Percentiles rank a stretch among this genome's conserved stretches.
Conservation (phyloP, 2,797 vertebrate genomes). For the Periparus ater region DNA sequence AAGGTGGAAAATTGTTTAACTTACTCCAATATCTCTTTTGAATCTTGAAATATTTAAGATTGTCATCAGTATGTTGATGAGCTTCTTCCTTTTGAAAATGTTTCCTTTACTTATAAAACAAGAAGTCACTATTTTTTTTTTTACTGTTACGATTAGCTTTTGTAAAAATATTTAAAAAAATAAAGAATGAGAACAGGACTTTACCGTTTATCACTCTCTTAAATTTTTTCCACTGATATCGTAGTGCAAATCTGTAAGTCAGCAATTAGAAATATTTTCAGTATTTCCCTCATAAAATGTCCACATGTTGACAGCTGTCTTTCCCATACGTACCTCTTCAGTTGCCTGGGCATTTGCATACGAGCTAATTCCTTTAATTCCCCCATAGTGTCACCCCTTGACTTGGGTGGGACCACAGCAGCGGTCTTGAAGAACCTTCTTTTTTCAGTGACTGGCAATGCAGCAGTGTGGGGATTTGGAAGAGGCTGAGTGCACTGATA, state of each 20-base stretch:
- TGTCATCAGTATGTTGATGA: not conserved
- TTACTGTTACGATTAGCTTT: not conserved
- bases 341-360: not conserved
- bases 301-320: not conserved
- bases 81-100: not conserved
- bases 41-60: not conserved
- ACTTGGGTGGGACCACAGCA: not conserved
- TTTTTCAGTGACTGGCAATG: not conserved
- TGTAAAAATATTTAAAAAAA: not conserved
- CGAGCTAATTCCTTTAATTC: not conserved
- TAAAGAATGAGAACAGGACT: not conserved
- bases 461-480: not conserved
- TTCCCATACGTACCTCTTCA: not conserved
- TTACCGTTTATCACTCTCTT: not conserved
- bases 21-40: not conserved
- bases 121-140: not conserved
- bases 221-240: not conserved
- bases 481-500: not conserved
- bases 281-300: not conserved
- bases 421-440: not conserved
- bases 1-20: not conserved
- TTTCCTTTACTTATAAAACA: not conserved
- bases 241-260: not conserved
- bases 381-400: rapidly evolving
- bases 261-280: not conserved